phyloP scores from a whole-genome alignment of 92 coral and sea anemone genomes.

The Porites evermanni region DNA sequence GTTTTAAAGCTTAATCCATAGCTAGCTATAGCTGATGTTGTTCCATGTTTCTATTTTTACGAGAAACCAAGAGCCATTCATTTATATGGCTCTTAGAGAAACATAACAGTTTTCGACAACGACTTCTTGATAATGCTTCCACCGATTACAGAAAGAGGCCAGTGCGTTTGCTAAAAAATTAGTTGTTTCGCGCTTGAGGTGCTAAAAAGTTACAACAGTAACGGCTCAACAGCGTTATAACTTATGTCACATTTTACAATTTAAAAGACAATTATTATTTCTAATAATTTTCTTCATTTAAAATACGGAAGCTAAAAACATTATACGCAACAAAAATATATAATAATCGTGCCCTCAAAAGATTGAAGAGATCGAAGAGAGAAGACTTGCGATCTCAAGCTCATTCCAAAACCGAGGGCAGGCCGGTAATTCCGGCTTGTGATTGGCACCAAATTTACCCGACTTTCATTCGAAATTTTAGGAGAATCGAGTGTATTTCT shows the following conservation, averaged over 20 bases:
- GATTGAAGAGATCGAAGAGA: no score
- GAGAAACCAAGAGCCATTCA: no score
- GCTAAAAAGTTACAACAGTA: not conserved
- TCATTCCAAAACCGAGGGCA: not conserved
- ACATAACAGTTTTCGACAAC: not conserved
- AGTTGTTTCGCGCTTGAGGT: slow-evolving; percentile 8
- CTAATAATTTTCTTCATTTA: not conserved
- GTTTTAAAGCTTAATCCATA: no score
- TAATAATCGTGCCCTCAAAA: not conserved
- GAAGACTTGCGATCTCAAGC: not conserved
- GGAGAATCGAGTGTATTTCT: not conserved
- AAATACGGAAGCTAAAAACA: not conserved
- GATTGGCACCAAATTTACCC: not conserved
- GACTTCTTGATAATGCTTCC: not conserved
- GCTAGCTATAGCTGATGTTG: no score
- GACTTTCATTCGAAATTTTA: not conserved
- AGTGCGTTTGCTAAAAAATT: not conserved
- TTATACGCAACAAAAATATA: not conserved
- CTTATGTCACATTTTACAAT: not conserved
- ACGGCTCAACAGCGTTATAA: not conserved
- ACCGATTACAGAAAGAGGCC: not conserved
- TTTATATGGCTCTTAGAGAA: no score
- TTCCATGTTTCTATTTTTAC: no score
- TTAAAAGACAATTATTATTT: not conserved
- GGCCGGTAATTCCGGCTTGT: not conserved